Evolutionary conservation across 2,888 invertebrate species (phyloP).

Genomic region (Coleophora deauratella): DNA sequence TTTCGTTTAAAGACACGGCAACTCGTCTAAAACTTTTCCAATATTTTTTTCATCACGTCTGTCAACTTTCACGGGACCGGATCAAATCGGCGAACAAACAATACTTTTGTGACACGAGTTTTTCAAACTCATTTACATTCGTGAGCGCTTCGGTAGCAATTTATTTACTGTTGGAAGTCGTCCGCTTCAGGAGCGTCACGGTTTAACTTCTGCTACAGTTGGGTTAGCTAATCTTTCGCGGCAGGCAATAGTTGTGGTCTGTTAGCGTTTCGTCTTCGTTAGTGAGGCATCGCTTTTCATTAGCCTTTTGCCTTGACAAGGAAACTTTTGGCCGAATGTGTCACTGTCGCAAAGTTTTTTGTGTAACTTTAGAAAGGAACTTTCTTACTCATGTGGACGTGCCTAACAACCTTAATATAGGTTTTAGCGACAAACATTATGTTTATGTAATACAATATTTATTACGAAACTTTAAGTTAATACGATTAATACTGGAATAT

Average conservation of each 20-base stretch:
- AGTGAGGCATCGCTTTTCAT: conserved; percentile 54
- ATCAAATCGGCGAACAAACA: conserved; percentile 58
- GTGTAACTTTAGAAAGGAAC: conserved; percentile 32
- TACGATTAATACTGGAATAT: too few species aligned
- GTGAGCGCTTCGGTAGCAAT: conserved; percentile 38
- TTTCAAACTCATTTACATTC: conserved; percentile 54
- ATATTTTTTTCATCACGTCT: conserved; percentile 64
- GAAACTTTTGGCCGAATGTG: conserved; percentile 31
- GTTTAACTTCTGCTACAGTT: too few species aligned
- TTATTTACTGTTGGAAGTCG: conserved; percentile 33
- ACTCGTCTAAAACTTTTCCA: conserved; percentile 49
- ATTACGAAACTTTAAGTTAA: too few species aligned
- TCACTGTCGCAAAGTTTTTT: conserved; percentile 30
- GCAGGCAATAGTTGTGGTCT: too few species aligned
- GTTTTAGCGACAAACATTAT: background rate
- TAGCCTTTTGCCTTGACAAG: conserved; percentile 34
- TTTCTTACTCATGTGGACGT: conserved; percentile 23
- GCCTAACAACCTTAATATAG: conserved; percentile 15
- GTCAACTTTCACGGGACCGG: conserved; percentile 43
- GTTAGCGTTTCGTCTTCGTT: conserved; percentile 47
- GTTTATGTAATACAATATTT: too few species aligned
- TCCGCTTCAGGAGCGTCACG: too few species aligned
- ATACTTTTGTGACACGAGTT: conserved; percentile 51
- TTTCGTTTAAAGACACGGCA: conserved; percentile 38
- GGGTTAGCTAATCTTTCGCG: too few species aligned